These are phyloP conservation scores for Drosophila serrata DNA, from an alignment of 1,140 invertebrate genomes.

Conservation along the genomic window DNA sequence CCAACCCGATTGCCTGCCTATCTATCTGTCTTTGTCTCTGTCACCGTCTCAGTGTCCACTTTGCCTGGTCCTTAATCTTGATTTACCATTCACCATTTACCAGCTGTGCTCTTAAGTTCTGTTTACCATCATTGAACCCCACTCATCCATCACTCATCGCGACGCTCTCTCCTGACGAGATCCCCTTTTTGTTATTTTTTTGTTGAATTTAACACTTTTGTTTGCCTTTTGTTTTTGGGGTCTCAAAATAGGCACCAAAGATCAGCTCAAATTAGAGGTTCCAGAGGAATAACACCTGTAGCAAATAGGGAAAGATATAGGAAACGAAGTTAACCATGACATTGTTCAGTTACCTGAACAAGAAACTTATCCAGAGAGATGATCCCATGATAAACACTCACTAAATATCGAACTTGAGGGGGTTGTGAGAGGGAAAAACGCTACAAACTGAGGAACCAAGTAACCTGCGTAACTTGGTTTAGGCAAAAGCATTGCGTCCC, in stretches of 20 bases:
- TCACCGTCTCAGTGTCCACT: conserved; percentile 15
- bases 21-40: conserved; percentile 24
- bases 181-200: conserved; percentile 8
- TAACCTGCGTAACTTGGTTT: background rate
- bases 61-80: conserved; percentile 37
- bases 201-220: conserved; percentile 15
- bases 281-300: background rate
- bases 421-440: background rate
- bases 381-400: background rate
- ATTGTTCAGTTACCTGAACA: background rate
- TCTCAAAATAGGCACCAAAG: background rate
- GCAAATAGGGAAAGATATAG: background rate
- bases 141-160: conserved; percentile 43
- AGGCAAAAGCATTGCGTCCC: background rate
- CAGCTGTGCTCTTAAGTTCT: conserved; percentile 64
- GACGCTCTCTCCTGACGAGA: conserved; percentile 14
- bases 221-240: conserved; percentile 13
- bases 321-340: background rate
- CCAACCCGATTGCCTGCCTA: conserved; percentile 36
- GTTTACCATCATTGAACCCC: conserved; percentile 23
- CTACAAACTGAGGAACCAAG: background rate
- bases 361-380: background rate
- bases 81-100: conserved; percentile 18
- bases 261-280: conserved; percentile 2
- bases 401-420: background rate